phyloP scores from a whole-genome alignment of 2,113 vertebrate genomes.

The Globicephala melas region DNA sequence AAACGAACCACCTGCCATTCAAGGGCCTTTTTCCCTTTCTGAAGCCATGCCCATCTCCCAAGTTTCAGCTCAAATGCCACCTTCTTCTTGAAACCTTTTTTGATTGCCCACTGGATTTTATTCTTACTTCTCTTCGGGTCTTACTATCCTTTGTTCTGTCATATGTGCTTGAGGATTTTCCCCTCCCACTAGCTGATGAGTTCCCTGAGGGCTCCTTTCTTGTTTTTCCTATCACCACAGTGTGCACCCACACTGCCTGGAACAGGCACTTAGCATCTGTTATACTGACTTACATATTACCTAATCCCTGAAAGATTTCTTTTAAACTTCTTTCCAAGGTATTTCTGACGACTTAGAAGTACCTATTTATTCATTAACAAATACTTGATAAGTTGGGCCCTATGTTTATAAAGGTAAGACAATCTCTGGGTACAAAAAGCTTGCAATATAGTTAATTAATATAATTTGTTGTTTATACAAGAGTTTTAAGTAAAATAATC shows the following conservation, averaged over 20 bases:
- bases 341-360: constrained; percentile 2
- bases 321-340: neutral
- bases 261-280: no score
- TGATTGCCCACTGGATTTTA: neutral
- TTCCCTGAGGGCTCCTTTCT: neutral
- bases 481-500: neutral
- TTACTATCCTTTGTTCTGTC: neutral
- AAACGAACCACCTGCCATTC: neutral
- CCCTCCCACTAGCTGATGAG: neutral
- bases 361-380: neutral
- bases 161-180: neutral
- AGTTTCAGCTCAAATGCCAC: neutral
- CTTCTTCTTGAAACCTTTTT: neutral
- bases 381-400: neutral
- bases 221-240: neutral
- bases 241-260: neutral
- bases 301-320: neutral
- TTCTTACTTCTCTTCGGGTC: neutral
- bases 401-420: neutral
- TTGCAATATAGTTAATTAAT: neutral
- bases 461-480: neutral
- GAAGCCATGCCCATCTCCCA: neutral
- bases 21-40: neutral
- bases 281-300: neutral
- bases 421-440: neutral